Conservation (phyloP, 1,140 invertebrate species). For the Scaptodrosophila lebanonensis region DNA sequence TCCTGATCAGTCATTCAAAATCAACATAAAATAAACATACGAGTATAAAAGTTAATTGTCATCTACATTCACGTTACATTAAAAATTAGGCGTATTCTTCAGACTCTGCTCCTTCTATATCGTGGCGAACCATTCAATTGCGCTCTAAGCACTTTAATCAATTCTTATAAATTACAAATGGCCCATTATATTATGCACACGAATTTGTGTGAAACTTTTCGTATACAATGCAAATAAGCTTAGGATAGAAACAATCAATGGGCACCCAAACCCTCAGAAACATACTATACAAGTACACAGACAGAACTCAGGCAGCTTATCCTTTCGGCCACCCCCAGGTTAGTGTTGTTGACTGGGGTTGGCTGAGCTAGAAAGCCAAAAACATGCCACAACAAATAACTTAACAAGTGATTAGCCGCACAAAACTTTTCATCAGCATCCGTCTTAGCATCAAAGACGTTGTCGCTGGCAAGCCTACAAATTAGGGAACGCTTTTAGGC, state of each 20-base stretch:
- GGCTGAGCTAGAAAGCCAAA: too few species aligned
- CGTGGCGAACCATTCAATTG: too few species aligned
- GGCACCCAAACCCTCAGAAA: neutral
- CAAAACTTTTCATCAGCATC: conserved; percentile 35
- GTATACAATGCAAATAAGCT: conserved; percentile 30
- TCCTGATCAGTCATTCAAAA: too few species aligned
- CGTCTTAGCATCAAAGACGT: conserved; percentile 38
- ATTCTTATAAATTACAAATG: conserved; percentile 19
- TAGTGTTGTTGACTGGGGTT: too few species aligned
- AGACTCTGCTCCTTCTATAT: too few species aligned
- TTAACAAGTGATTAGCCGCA: conserved; percentile 58
- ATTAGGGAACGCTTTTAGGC: conserved; percentile 23
- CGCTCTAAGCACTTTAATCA: conserved; percentile 8
- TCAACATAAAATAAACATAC: too few species aligned
- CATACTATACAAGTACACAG: conserved; percentile 13
- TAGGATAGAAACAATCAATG: conserved; percentile 24
- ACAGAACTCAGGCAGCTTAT: too few species aligned
- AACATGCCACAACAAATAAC: conserved; percentile 42
- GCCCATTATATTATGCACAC: conserved; percentile 32
- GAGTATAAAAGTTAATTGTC: too few species aligned
- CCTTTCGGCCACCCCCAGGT: neutral
- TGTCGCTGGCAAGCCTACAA: neutral
- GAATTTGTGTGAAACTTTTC: conserved; percentile 26
- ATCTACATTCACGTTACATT: too few species aligned
- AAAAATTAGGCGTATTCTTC: too few species aligned